phyloP scores from a whole-genome alignment of 2,888 invertebrate genomes.

The Tuta absoluta region DNA sequence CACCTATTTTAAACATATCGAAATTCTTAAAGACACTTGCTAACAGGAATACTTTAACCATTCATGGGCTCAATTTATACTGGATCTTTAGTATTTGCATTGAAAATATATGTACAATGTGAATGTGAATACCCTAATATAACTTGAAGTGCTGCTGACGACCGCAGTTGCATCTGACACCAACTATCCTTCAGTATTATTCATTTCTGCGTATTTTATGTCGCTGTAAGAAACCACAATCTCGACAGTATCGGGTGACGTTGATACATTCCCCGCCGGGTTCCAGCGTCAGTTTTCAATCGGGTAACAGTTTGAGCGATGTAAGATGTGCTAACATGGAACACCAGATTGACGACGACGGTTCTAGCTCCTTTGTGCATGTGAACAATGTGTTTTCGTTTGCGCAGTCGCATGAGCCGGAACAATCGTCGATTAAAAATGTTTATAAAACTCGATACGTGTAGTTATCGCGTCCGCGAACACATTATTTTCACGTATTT shows the following conservation, averaged over 20 bases:
- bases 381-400: conserved; percentile 67
- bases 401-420: conserved; percentile 61
- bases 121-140: no score
- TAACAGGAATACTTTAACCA: no score
- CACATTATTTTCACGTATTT: conserved; percentile 36
- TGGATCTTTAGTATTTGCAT: no score
- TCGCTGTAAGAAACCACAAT: conserved; percentile 48
- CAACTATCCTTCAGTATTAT: conserved; percentile 54
- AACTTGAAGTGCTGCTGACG: conserved; percentile 13
- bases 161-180: conserved; percentile 72
- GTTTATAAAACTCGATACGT: conserved; percentile 72
- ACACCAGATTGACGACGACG: conserved; percentile 35
- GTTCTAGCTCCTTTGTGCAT: conserved; percentile 49
- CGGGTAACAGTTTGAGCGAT: conserved; percentile 56
- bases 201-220: conserved; percentile 57
- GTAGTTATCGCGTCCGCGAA: conserved; percentile 52
- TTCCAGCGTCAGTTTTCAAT: conserved; percentile 48
- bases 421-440: conserved; percentile 76
- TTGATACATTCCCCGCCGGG: conserved; percentile 59
- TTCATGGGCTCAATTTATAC: no score
- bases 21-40: no score
- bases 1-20: no score
- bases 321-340: conserved; percentile 47
- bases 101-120: no score
- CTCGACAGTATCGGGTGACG: conserved; percentile 48